phyloP scores from a whole-genome alignment of 2,797 vertebrate genomes.

The Helicolenus hilgendorfi region DNA sequence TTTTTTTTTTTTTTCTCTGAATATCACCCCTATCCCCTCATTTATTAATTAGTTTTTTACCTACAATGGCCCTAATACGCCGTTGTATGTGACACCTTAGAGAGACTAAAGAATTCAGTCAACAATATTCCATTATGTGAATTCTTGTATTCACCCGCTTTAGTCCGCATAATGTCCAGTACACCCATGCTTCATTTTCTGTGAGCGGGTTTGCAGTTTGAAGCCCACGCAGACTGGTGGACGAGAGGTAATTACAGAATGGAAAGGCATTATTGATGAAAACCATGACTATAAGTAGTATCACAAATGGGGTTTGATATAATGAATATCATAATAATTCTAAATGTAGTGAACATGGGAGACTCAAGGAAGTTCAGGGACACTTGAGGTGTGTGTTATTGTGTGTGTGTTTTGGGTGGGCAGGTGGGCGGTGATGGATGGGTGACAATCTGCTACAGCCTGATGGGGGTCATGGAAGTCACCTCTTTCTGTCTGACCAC shows the following conservation, averaged over 20 bases:
- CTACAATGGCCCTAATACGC: too few species aligned
- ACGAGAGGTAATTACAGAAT: neutral
- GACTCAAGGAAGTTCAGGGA: neutral
- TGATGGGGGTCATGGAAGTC: conserved; percentile 75
- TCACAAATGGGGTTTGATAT: neutral
- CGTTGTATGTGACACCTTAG: neutral
- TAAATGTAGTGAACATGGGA: neutral
- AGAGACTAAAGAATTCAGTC: neutral
- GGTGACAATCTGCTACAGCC: conserved; percentile 80
- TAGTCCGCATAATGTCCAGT: neutral
- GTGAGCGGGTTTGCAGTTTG: neutral
- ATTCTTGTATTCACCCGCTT: neutral
- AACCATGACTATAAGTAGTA: neutral
- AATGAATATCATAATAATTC: neutral
- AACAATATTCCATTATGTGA: neutral
- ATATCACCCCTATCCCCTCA: too few species aligned
- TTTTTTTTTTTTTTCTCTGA: too few species aligned
- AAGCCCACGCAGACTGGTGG: neutral
- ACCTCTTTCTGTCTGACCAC: conserved; percentile 48
- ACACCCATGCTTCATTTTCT: neutral
- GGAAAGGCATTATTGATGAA: neutral
- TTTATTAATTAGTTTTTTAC: too few species aligned
- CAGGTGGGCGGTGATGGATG: conserved; percentile 73
- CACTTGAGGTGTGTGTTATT: neutral
- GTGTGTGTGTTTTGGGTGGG: conserved; percentile 2